Evolutionary conservation across 2,797 vertebrate genomes (phyloP).

Genomic region (Cichlasoma orientale): DNA sequence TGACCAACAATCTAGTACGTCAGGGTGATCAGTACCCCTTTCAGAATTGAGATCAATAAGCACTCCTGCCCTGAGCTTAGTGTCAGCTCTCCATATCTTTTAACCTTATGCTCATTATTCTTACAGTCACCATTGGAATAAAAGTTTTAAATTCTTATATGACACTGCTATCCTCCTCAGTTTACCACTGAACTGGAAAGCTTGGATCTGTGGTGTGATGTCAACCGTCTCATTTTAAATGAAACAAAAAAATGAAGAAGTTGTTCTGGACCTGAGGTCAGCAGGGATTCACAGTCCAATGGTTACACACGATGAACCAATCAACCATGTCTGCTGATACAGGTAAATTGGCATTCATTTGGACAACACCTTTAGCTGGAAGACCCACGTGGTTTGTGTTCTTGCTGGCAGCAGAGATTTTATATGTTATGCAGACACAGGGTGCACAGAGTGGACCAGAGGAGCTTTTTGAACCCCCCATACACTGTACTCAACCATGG

Average conservation of each 20-base stretch:
- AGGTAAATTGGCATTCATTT: not conserved
- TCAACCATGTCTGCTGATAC: not conserved
- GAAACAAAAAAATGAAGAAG: not conserved
- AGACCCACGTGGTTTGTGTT: not conserved
- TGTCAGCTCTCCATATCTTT: not conserved
- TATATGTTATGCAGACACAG: not conserved
- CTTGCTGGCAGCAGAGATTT: not conserved
- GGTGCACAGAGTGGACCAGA: not conserved
- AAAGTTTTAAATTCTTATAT: not conserved
- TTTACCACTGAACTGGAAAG: not conserved
- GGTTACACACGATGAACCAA: not conserved
- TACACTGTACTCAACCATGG: not conserved
- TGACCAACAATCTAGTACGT: not conserved
- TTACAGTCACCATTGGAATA: not conserved
- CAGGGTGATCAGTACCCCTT: not conserved
- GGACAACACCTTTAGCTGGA: not conserved
- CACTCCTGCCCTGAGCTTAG: not conserved
- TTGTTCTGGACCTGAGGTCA: not conserved
- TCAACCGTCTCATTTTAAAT: not conserved
- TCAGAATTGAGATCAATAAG: not conserved
- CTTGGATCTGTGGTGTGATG: not conserved
- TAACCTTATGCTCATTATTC: not conserved
- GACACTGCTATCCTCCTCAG: not conserved
- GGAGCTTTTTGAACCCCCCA: not conserved
- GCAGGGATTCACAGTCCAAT: not conserved